A percentile compares a stretch with the other conserved stretches of the same genome.
phyloP scores from a whole-genome alignment of 2,888 invertebrate genomes.

The Leptodirus hochenwartii region DNA sequence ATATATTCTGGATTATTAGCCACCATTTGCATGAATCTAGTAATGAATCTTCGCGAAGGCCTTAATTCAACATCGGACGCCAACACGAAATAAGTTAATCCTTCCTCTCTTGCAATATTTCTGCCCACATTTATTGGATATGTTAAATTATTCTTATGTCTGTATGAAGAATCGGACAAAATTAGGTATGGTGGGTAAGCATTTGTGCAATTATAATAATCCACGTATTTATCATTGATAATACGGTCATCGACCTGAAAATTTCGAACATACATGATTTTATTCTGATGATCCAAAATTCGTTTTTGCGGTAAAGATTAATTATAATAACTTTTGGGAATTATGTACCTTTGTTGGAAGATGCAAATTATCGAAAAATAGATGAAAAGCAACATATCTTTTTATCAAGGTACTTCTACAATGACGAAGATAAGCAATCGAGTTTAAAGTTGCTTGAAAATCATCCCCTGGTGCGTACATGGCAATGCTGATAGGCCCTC shows the following conservation, averaged over 20 bases:
- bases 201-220: no score
- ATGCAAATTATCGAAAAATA: slow-evolving; percentile 36
- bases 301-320: no score
- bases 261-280: no score
- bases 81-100: slow-evolving; percentile 64
- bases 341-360: slow-evolving; percentile 46
- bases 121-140: slow-evolving; percentile 84
- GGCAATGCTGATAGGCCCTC: slow-evolving; percentile 45
- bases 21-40: slow-evolving; percentile 41
- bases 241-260: no score
- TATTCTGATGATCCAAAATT: no score
- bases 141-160: slow-evolving; percentile 38
- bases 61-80: slow-evolving; percentile 83
- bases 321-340: no score
- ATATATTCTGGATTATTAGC: slow-evolving; percentile 27
- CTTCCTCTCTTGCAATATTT: slow-evolving; percentile 68
- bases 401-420: slow-evolving; percentile 44
- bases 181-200: no score
- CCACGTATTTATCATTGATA: no score
- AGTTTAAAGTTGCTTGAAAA: slow-evolving; percentile 49
- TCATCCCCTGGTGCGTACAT: slow-evolving; percentile 71
- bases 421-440: slow-evolving; percentile 58
- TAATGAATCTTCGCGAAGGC: slow-evolving; percentile 65
- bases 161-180: no score
- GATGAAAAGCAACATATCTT: slow-evolving; percentile 62